Evolutionary conservation across 2,797 vertebrate species (phyloP), one percentile per base, ranked within the genome.

Genomic region (Etheostoma perlongum): DNA sequence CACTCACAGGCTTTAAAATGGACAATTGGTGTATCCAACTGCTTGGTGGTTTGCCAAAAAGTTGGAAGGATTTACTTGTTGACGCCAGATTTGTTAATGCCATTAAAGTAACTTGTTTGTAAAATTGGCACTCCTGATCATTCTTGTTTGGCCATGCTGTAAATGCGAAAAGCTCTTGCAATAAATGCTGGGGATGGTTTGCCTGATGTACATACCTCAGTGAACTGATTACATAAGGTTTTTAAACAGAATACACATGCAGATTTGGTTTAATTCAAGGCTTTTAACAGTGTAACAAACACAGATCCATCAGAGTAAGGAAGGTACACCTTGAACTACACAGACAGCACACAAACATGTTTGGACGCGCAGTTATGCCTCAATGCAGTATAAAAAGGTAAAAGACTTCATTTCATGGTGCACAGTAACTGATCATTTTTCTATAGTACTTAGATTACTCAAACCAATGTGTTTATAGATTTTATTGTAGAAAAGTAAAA

Each of bases 21-120:
- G 80, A 90, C 87, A 62, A 15, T 73, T 57, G 78, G 16, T 44
- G 18, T 1, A 23, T 71, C 21, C 48, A 42, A 54, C 21, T 4
- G 4, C 27, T 30, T 27, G 5, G 46, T 5, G 25, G 14, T 53
- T 82, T 60, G 25, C 33, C 36, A 9, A 18, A n/a, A 72, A 62
- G 27, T 74, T 82, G 25, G 25, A 47, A 30, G 21, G 30, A 77
- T 72, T 67, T 64, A 19, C 48, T 44, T 36, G 54, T 67, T 13
- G 18, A 59, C 2, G 2, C 16, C 40, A 36, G 27, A 73, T 14
- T 66, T 57, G 48, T 52, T 48, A 48, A 40, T 44, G 19, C 64
- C 57, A 88, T 84, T 86, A 87, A 89, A 87, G 72, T 13, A 69
- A 33, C 44, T 51, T 10, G 19, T 63, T 82, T 85, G 49, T 75